These are phyloP conservation scores for Tenthredo mesomela DNA, from an alignment of 2,888 invertebrate genomes.

Conservation along the genomic window DNA sequence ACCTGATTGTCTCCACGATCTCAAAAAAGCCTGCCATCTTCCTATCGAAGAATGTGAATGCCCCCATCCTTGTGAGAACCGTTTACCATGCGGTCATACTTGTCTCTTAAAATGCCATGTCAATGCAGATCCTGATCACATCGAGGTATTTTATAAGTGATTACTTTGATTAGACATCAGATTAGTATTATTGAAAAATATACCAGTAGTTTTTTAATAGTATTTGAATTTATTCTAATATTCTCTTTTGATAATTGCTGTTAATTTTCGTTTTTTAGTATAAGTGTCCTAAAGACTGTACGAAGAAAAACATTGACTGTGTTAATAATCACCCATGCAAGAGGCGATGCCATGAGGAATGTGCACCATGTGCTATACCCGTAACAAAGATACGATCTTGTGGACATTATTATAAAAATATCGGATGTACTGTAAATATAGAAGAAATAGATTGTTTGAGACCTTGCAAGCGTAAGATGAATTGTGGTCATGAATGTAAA, in stretches of 20 bases:
- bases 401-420: slow-evolving; percentile 52
- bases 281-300: slow-evolving; percentile 78
- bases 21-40: slow-evolving; percentile 77
- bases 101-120: slow-evolving; percentile 82
- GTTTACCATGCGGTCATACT: slow-evolving; percentile 83
- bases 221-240: not conserved
- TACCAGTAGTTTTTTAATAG: slow-evolving; percentile 52
- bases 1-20: slow-evolving; percentile 74
- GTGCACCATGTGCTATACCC: slow-evolving; percentile 77
- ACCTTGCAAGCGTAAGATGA: slow-evolving; percentile 78
- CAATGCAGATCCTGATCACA: slow-evolving; percentile 81
- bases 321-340: slow-evolving; percentile 78
- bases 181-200: not conserved
- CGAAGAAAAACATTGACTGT: slow-evolving; percentile 78
- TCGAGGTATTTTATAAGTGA: slow-evolving; percentile 73
- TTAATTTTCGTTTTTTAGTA: slow-evolving; percentile 77
- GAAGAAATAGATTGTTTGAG: slow-evolving; percentile 77
- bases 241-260: slow-evolving; percentile 19
- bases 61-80: slow-evolving; percentile 78
- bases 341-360: slow-evolving; percentile 80
- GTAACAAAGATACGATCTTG: slow-evolving; percentile 29
- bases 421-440: slow-evolving; percentile 77
- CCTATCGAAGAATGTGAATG: slow-evolving; percentile 75
- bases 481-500: slow-evolving; percentile 80
- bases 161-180: not conserved